Evolutionary conservation across 2,888 invertebrate genomes (phyloP).

Genomic region (Drosophila aldrichi): DNA sequence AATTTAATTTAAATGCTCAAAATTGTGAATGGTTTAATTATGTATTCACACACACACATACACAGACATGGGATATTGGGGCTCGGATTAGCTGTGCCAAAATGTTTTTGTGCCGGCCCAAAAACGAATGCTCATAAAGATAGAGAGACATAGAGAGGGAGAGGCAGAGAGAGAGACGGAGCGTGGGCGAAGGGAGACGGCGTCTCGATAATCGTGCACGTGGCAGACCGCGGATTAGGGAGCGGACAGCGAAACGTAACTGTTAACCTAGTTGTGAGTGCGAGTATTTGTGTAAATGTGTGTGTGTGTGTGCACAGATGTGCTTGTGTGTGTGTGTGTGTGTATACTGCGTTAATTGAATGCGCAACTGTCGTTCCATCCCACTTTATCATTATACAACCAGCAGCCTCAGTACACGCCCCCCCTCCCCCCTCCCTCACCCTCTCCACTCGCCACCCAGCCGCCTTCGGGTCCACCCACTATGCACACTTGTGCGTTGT

Average conservation of each 20-base stretch:
- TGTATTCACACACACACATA: constrained; percentile 70
- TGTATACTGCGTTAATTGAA: constrained; percentile 69
- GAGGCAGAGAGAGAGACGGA: background rate
- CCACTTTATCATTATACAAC: constrained; percentile 45
- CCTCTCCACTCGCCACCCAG: background rate
- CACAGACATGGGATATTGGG: constrained; percentile 14
- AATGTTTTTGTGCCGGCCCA: constrained; percentile 55
- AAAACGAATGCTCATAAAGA: constrained; percentile 44
- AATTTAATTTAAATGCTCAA: constrained; percentile 79
- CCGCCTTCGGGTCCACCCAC: background rate
- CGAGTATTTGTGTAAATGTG: background rate
- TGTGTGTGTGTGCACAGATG: background rate
- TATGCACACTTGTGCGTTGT: constrained; percentile 49
- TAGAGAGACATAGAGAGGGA: background rate
- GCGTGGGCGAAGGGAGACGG: background rate
- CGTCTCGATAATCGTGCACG: constrained; percentile 60
- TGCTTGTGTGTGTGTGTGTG: constrained; percentile 3
- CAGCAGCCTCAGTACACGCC: background rate
- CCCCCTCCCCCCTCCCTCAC: too few relatives aligned
- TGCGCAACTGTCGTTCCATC: constrained; percentile 72
- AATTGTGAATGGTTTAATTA: constrained; percentile 79
- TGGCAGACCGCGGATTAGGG: constrained; percentile 60
- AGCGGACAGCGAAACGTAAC: constrained; percentile 39
- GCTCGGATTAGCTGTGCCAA: constrained; percentile 43
- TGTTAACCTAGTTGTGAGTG: constrained; percentile 63